Evolutionary conservation across 1,140 invertebrate species (phyloP).

Genomic region (Oppia nitens): DNA sequence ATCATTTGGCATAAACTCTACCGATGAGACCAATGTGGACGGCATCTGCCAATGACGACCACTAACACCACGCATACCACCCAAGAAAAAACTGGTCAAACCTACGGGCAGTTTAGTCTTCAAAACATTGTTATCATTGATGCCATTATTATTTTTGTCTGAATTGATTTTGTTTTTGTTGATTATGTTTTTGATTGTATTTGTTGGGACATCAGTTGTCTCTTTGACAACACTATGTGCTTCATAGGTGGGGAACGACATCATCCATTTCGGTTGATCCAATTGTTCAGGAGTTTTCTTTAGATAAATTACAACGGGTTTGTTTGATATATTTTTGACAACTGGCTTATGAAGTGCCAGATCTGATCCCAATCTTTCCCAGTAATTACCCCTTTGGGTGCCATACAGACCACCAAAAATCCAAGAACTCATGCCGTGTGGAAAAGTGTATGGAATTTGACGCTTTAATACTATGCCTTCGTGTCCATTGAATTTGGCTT

Average conservation of each 20-base stretch:
- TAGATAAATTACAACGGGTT: background rate
- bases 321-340: background rate
- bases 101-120: conserved; percentile 16
- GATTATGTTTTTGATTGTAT: background rate
- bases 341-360: background rate
- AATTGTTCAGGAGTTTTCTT: background rate
- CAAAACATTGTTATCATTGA: background rate
- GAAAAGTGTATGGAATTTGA: background rate
- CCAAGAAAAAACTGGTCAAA: conserved; percentile 14
- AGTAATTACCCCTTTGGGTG: background rate
- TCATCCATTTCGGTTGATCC: background rate
- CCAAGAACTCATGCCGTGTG: background rate
- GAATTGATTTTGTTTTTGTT: background rate
- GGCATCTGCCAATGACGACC: conserved; percentile 15
- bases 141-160: background rate
- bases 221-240: background rate
- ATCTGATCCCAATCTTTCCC: background rate
- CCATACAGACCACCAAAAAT: background rate
- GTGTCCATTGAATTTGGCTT: background rate
- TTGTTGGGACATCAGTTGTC: background rate
- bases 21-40: background rate
- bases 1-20: conserved; percentile 11
- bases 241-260: background rate
- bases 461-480: background rate
- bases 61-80: conserved; percentile 12